A percentile compares a stretch with the other conserved stretches of the same genome.
Conservation (phyloP, 2,888 invertebrate genomes). For the Ryuthela nishihirai region DNA sequence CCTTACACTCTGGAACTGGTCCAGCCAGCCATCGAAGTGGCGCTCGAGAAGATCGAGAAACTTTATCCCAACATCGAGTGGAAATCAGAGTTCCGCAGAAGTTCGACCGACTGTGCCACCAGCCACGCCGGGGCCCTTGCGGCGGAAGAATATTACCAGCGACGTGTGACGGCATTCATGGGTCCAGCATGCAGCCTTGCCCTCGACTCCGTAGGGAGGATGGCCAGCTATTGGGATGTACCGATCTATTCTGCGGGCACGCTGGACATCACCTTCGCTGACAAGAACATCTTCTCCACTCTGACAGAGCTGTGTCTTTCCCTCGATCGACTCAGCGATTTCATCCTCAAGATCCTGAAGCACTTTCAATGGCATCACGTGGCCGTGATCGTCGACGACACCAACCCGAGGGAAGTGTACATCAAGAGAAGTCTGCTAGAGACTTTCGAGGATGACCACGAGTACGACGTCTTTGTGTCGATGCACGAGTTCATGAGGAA, state of each 20-base stretch:
- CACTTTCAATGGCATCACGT: constrained; percentile 21
- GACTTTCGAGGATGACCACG: not conserved
- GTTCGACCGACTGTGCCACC: constrained; percentile 18
- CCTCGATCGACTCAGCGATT: constrained; percentile 8
- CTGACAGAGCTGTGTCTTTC: constrained; percentile 28
- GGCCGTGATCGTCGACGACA: constrained; percentile 11
- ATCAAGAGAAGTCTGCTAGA: constrained; percentile 4
- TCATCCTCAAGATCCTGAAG: constrained; percentile 6
- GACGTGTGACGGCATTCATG: constrained; percentile 33
- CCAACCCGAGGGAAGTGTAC: not conserved
- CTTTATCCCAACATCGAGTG: not conserved
- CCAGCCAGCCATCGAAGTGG: constrained; percentile 20
- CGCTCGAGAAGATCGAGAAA: constrained; percentile 18
- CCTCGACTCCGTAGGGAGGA: constrained; percentile 39
- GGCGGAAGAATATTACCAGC: constrained; percentile 28
- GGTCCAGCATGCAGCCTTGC: constrained; percentile 40
- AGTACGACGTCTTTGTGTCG: not conserved
- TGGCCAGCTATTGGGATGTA: constrained; percentile 41
- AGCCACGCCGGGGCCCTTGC: constrained; percentile 35
- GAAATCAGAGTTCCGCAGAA: constrained; percentile 12
- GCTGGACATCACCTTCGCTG: constrained; percentile 21
- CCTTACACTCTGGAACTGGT: constrained; percentile 26
- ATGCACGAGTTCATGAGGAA: not conserved
- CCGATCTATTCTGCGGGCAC: constrained; percentile 33
- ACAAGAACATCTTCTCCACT: constrained; percentile 21